Base-by-base conservation (phyloP, 2,888 invertebrate genomes). In the Platycheirus albimanus region DNA sequence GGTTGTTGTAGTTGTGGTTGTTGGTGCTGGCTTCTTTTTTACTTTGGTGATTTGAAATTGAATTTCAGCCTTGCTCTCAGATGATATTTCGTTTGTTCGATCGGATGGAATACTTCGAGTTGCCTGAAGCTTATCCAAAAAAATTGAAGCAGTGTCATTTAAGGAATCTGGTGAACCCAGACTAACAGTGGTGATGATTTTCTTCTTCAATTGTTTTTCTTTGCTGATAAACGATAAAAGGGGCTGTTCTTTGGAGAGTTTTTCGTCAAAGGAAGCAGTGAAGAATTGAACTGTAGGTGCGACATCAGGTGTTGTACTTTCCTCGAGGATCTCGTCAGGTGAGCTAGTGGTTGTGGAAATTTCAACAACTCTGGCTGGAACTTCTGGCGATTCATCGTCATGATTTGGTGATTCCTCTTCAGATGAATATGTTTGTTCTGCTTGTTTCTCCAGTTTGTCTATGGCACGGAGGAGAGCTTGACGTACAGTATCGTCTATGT, bases 381-480 rank as follows among this genome's bases (percentile, higher is more conserved):
- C 52, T 20, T 85, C 86, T 19, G 78, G 77, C 10, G 88, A 87
- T 10, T 86, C 87, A 41, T 90, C 88, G 0, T 87, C 88, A 8
- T 74, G 75, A 3, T 85, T 86, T 0, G 72, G 72, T 3, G 79
- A 63, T 0, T 78, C 86, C 0, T 71, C 72, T 0, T 85, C 85
- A 17, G 92, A 92, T 15, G 90, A 88, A 4, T 85, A 85, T 0
- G 85, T 86, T 10, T 74, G 81, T 7, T 71, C 85, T 56, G 91
- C 92, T 84, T 93, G 94, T 84, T 93, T 93, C 90, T 96, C 96
- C 56, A 96, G 91, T 87, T 96, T 95, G 61, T 94, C 94, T 3
- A 96, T 92, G 10, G 96, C 96, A 90, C 94, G 94, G 4, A 96
- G 91, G 45, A 96, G 91, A 0, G 96, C 96, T 89, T 94, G 93